Evolutionary conservation across 2,888 invertebrate species (phyloP).

Genomic region (Venusia cambrica): DNA sequence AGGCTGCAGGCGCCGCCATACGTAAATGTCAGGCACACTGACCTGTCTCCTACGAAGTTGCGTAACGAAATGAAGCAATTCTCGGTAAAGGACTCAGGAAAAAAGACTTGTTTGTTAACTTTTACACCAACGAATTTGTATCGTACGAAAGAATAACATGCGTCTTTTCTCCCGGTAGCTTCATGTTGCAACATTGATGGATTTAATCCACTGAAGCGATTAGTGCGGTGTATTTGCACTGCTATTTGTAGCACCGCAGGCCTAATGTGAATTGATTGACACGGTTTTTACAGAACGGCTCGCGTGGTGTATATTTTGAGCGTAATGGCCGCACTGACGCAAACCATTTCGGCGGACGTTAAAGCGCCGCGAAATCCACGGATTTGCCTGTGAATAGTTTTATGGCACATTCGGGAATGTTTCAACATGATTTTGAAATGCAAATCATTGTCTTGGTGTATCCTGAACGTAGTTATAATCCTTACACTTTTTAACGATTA

Average conservation of each 20-base stretch:
- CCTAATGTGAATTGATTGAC: constrained; percentile 69
- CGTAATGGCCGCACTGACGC: constrained; percentile 69
- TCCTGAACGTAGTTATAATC: no score
- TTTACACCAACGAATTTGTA: constrained; percentile 5
- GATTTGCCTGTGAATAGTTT: constrained; percentile 47
- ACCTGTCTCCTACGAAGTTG: constrained; percentile 52
- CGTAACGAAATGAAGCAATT: constrained; percentile 40
- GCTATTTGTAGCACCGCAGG: constrained; percentile 43
- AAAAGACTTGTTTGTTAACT: constrained; percentile 23
- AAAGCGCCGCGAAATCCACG: constrained; percentile 58
- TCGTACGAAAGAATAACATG: constrained; percentile 20
- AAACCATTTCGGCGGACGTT: constrained; percentile 64
- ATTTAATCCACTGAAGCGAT: constrained; percentile 36
- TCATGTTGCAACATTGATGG: constrained; percentile 30
- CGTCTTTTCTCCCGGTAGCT: constrained; percentile 11
- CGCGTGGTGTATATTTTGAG: constrained; percentile 64
- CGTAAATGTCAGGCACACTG: constrained; percentile 64
- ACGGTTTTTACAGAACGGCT: constrained; percentile 61
- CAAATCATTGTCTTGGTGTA: constrained; percentile 31
- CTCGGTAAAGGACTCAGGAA: constrained; percentile 33
- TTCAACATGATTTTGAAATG: constrained; percentile 33
- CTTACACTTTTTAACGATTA: no score
- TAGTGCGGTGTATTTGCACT: constrained; percentile 35
- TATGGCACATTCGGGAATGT: constrained; percentile 43
- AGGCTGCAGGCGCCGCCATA: constrained; percentile 45